Conservation (phyloP, 1,140 invertebrate genomes). For the Heliothis subflexa region DNA sequence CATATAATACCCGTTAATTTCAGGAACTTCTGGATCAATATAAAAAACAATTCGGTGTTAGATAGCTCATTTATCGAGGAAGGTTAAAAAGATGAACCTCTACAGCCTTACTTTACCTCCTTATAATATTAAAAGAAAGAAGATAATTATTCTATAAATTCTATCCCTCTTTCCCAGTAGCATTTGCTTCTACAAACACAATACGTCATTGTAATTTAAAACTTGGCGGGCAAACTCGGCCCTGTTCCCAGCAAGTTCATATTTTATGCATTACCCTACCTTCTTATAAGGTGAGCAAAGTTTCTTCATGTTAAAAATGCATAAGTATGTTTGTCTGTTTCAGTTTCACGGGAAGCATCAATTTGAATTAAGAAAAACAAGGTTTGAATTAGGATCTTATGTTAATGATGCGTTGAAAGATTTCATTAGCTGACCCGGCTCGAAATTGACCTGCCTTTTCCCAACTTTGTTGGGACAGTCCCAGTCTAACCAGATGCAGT, state of each 20-base stretch:
- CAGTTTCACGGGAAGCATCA: background rate
- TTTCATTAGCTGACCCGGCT: too few relatives aligned
- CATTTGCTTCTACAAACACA: slow-evolving; percentile 1
- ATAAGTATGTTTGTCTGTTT: slow-evolving; percentile 6
- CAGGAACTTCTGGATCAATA: too few relatives aligned
- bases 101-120: too few relatives aligned
- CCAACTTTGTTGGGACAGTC: too few relatives aligned
- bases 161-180: background rate
- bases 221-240: slow-evolving; percentile 4
- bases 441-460: too few relatives aligned
- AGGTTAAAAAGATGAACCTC: too few relatives aligned
- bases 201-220: slow-evolving; percentile 26
- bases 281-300: slow-evolving; percentile 12
- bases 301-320: background rate
- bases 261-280: slow-evolving; percentile 3
- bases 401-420: too few relatives aligned
- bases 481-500: too few relatives aligned
- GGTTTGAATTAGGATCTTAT: background rate
- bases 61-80: too few relatives aligned
- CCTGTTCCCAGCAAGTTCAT: background rate
- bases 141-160: background rate
- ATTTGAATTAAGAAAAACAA: background rate
- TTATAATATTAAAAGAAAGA: too few relatives aligned
- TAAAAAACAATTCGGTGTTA: too few relatives aligned
- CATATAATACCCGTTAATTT: too few relatives aligned